Conservation (phyloP, 1,140 invertebrate genomes). For the Eufriesea mexicana region DNA sequence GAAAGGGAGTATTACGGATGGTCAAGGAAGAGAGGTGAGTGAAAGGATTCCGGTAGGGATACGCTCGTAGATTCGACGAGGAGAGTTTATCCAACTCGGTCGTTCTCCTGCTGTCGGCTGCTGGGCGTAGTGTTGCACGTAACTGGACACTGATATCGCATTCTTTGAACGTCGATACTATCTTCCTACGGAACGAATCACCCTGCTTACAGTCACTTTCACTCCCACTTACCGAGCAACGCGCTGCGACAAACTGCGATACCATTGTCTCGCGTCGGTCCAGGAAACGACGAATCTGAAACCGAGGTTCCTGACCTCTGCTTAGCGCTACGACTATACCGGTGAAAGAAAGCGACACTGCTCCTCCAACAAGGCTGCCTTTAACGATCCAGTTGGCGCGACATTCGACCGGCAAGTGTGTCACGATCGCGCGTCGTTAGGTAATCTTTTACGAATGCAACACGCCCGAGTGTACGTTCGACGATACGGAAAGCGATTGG, state of each 20-base stretch:
- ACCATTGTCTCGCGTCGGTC: constrained; percentile 52
- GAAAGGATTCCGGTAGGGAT: constrained; percentile 62
- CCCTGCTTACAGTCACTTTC: constrained; percentile 67
- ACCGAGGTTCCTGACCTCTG: not conserved
- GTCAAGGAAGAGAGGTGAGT: constrained; percentile 60
- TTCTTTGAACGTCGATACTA: constrained; percentile 48
- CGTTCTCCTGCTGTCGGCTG: not conserved
- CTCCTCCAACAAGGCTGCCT: not conserved
- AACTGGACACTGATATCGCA: constrained; percentile 71
- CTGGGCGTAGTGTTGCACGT: constrained; percentile 53
- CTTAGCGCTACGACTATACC: not conserved
- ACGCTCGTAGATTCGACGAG: constrained; percentile 22
- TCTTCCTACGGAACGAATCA: constrained; percentile 30
- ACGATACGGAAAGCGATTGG: not conserved
- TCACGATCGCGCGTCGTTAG: constrained; percentile 18
- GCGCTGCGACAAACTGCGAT: not conserved
- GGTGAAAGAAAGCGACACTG: not conserved
- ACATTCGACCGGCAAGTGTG: constrained; percentile 16
- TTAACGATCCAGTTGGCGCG: constrained; percentile 24
- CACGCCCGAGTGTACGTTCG: not conserved
- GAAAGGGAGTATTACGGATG: constrained; percentile 30
- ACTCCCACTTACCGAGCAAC: constrained; percentile 46
- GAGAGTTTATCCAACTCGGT: constrained; percentile 23
- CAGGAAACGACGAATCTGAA: not conserved
- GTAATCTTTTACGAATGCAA: constrained; percentile 2